Percentiles rank a stretch among this genome's conserved stretches.
Conservation (phyloP, 2,797 vertebrate genomes). For the Simalia tracyae region DNA sequence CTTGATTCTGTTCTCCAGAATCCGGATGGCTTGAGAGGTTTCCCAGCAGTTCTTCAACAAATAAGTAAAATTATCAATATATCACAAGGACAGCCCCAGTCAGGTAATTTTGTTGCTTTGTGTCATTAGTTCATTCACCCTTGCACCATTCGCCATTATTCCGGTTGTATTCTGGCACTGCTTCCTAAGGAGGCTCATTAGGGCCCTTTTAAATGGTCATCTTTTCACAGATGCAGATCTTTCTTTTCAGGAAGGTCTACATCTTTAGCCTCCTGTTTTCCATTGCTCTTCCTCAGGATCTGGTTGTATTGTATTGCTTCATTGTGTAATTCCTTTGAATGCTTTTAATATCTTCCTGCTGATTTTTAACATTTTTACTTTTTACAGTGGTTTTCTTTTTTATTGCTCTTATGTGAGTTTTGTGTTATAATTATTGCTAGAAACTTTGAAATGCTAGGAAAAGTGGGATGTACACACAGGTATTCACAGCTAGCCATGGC, state of each 20-base stretch:
- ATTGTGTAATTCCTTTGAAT: background rate
- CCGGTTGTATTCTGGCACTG: background rate
- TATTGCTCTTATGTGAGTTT: background rate
- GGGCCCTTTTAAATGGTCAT: background rate
- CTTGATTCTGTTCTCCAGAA: conserved; percentile 72
- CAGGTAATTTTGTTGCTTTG: conserved; percentile 61
- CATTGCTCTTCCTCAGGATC: background rate
- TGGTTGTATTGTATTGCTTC: background rate
- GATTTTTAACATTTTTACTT: background rate
- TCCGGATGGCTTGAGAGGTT: conserved; percentile 83
- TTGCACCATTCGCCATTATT: background rate
- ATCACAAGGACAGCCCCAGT: conserved; percentile 65
- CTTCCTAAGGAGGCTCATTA: no score
- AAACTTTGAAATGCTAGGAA: background rate
- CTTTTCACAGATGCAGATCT: background rate
- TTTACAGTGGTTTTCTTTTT: background rate
- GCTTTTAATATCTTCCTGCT: background rate
- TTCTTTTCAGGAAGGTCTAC: background rate
- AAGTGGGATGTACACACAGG: background rate
- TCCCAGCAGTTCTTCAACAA: conserved; percentile 86
- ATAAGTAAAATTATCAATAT: conserved; percentile 89
- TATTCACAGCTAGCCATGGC: background rate
- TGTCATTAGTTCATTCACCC: background rate
- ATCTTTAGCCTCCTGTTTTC: background rate
- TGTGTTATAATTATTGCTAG: background rate